Evolutionary conservation across 2,888 invertebrate genomes (phyloP).

Genomic region (Eupithecia exiguata): DNA sequence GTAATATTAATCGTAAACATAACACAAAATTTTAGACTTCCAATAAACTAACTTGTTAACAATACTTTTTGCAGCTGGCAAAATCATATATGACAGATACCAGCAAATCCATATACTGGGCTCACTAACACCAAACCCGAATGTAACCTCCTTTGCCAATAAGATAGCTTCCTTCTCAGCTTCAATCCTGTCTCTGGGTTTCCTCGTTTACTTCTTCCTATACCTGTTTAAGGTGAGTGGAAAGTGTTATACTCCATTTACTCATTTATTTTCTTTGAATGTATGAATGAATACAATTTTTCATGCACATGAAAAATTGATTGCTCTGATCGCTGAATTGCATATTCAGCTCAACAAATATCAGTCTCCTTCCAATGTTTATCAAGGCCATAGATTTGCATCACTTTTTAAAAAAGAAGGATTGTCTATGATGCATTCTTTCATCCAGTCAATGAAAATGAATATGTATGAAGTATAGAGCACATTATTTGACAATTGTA

Average conservation of each 20-base stretch:
- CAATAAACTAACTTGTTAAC: constrained; percentile 36
- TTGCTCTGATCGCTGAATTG: too few species aligned
- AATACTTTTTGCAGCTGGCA: constrained; percentile 80
- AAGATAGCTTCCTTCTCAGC: constrained; percentile 76
- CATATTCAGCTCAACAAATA: too few species aligned
- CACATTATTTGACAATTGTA: not conserved
- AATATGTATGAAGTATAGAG: not conserved
- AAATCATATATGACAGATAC: constrained; percentile 86
- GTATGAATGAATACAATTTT: too few species aligned
- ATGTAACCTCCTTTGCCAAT: constrained; percentile 77
- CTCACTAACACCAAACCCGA: constrained; percentile 78
- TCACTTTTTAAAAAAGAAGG: too few species aligned
- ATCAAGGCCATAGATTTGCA: too few species aligned
- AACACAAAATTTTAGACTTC: constrained; percentile 13
- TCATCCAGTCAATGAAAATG: too few species aligned
- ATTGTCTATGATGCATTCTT: too few species aligned
- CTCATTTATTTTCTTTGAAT: too few species aligned
- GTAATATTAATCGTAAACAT: not conserved
- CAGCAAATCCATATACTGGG: constrained; percentile 83
- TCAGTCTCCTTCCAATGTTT: too few species aligned
- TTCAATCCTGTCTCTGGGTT: constrained; percentile 83
- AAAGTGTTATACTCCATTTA: not conserved
- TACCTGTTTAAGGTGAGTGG: constrained; percentile 73
- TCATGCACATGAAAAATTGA: too few species aligned
- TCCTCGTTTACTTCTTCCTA: constrained; percentile 81